A percentile compares a stretch with the other conserved stretches of the same genome.
Evolutionary conservation across 2,113 vertebrate genomes (phyloP).

Genomic region (Pristiophorus japonicus): DNA sequence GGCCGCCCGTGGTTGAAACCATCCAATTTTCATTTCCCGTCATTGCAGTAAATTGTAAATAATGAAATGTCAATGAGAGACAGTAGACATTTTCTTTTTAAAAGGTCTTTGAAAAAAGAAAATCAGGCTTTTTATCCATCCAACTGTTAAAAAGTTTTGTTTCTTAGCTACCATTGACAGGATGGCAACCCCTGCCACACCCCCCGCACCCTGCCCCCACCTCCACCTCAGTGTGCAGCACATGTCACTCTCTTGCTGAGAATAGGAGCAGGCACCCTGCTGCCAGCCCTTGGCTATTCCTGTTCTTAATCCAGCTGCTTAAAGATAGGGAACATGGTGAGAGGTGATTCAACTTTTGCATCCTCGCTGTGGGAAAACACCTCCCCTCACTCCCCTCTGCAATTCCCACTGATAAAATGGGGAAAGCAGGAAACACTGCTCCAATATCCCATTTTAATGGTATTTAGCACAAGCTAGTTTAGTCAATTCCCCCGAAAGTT

Average conservation of each 20-base stretch:
- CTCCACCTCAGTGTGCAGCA: not conserved
- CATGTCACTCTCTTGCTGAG: not conserved
- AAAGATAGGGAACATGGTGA: not conserved
- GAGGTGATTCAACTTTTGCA: not conserved
- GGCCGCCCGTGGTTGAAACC: not conserved
- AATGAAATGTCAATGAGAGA: not conserved
- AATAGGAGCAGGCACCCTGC: not conserved
- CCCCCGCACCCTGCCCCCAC: no score
- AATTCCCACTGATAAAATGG: not conserved
- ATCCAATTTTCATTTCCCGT: not conserved
- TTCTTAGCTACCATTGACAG: not conserved
- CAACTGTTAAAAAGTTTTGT: not conserved
- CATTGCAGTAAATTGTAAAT: not conserved
- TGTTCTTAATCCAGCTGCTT: not conserved
- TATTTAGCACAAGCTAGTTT: not conserved
- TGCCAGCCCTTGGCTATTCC: not conserved
- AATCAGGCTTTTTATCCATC: not conserved
- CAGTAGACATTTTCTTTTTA: not conserved
- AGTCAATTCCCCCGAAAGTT: not conserved
- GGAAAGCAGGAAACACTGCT: not conserved
- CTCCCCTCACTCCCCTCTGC: not conserved
- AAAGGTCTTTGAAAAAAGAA: not conserved
- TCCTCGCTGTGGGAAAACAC: not conserved
- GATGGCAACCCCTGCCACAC: no score
- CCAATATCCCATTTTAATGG: not conserved